Evolutionary conservation across 2,113 vertebrate species (phyloP), one percentile per base, ranked within the genome.

Genomic region (Cyanoramphus novaezelandiae): DNA sequence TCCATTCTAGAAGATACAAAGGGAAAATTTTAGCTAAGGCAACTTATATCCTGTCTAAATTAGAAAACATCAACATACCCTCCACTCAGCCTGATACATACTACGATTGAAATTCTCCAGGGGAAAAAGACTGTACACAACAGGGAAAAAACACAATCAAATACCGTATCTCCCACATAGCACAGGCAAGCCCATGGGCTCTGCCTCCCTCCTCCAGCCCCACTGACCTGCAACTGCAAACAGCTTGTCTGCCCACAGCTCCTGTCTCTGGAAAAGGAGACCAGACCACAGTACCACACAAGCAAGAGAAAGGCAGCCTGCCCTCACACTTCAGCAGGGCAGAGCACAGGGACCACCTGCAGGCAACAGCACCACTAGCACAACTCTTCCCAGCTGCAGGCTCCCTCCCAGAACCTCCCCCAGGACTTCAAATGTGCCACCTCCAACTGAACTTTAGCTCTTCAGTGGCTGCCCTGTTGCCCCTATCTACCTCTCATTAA

Each of bases 271-370:
- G 43, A 9, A 33, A 7, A 47, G 18, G 1, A 60, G 19, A 4
- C 1, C 53, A 64, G 10, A n/a, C 0, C 2, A 2, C 33, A 59
- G 9, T 3, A 24, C 33, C 24, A 59, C 57, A 35, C 21, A 16
- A 35, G 6, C 1, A 1, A 1, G 6, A 12, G 1, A 1, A 57
- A 14, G 1, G 3, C 12, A 9, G 9, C 29, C 35, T 4, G 18
- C 13, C 21, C 14, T 24, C 17, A 7, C 9, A 0, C 15, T 6
- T 7, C n/a, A 53, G 18, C 1, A 1, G 13, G 4, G 13, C 6
- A 4, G 2, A 8, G 6, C 52, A 7, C n/a, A 6, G 3, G 3
- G 7, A 11, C 8, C 25, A 20, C 3, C 1, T 7, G 4, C 19
- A 11, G 6, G 27, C n/a, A 13, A 25, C 59, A 82, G 20, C 19